Base-by-base conservation (phyloP, 2,113 vertebrate species). In the Grallaria varia region DNA sequence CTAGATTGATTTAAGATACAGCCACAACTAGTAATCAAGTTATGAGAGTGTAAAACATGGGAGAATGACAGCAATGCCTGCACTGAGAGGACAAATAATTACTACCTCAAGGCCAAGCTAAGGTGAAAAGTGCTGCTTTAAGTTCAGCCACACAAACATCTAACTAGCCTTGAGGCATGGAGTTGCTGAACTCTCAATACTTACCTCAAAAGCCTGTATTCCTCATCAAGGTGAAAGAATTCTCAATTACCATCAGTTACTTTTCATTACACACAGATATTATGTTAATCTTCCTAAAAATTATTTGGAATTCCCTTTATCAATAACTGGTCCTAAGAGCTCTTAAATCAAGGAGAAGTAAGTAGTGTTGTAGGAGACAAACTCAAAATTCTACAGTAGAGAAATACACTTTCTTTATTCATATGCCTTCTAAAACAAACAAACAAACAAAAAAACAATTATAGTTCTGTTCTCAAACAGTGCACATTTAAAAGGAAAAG, bases 1-100 rank as follows among this genome's bases (percentile, higher is more conserved):
- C 69, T 22, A 79, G 60, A 82, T 21, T 81, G 60, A 96, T 94
- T 91, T 89, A 95, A 87, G 81, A 87, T 40, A 91, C 1, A 81
- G 73, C 24, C 60, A 89, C 69, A 84, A 67, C 64, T 20, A 81
- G 35, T 75, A 78, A 94, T 75, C 69, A 93, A 47, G 66, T 82
- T 87, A 39, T 16, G 22, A 91, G 69, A 27, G 39, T 45, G 18
- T 82, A 91, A 87, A 94, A 50, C 66, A 87, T n/a, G 40, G 62
- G 22, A 45, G 40, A 84, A 69, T 52, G 78, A 74, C 69, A 95
- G 64, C 39, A 87, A 14, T 33, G 63, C 5, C 71, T 73, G 25
- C 49, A 58, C 55, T 14, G 62, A 75, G 35, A 84, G 30, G n/a
- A 82, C 71, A 87, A 89, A 77, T 58, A 67, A 80, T 87, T 87